Evolutionary conservation across 1,140 invertebrate species (phyloP), one percentile per base, ranked within the genome.

Genomic region (Adoxophyes honmai): DNA sequence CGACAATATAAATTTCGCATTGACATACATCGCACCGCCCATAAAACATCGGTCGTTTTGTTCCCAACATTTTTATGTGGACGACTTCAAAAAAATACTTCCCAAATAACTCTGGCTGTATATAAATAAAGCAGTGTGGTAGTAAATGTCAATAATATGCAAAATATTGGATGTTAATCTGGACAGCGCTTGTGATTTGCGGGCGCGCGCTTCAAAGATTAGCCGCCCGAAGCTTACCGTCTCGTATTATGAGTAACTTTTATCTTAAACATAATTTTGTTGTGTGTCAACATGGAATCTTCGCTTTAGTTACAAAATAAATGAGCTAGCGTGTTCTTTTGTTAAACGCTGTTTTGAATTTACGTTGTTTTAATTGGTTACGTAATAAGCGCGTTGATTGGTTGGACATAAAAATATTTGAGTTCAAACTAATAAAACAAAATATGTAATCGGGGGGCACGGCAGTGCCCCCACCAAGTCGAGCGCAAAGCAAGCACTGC

Each of bases 71-170:
- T 87, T 87, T 84, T 85, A 88, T 88, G 79, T 79, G 74, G 78
- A 76, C 77, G 78, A 70, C 71, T 76, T 80, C 75, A 82, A 86
- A 84, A 42, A 83, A 85, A 85, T 85, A 78, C 77, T 85, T 84
- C 80, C 81, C 75, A 84, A 86, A 88, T 88, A 86, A 78, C 85
- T 85, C 65, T 64, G 77, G 64, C 73, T 64, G 71, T 64, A 60
- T 70, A 88, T 86, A 88, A 88, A 86, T 88, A 88, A 78, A 73
- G 69, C 79, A 65, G 73, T 76, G 70, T 73, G 82, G 85, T 83
- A 85, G 81, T 85, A 86, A 88, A 88, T 75, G 85, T 86, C 85
- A 86, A 82, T 85, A 88, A 85, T 84, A 88, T 86, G 83, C 78
- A 85, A 88, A 88, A 87, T 84, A 86, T 86, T 86, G 83, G 78